Base-by-base conservation (phyloP, 2,797 vertebrate species). In the Aeoliscus strigatus region DNA sequence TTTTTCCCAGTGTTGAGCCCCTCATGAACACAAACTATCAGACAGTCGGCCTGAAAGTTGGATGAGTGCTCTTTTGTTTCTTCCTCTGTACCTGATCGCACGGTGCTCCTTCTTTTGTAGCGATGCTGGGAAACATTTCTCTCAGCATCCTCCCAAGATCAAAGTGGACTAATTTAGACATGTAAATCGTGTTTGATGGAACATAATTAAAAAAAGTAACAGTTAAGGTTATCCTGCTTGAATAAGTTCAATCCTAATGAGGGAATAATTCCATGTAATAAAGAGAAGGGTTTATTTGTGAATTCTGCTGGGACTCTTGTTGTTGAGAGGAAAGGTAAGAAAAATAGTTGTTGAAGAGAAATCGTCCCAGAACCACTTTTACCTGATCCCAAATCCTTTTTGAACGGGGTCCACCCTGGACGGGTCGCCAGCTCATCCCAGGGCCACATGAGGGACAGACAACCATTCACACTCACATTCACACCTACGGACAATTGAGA, bases 161-260 rank as follows among this genome's bases (percentile, higher is more conserved):
- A 84, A 84, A 82, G 80, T 70, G 55, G 63, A 69, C 70, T 61
- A 76, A 79, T 71, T 74, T 82, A 84, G 75, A 67, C 49, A 77
- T 65, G 73, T 69, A 81, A 84, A 82, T 60, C 79, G 13, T 75
- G 69, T 69, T 79, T 77, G 75, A 81, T 80, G 63, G 64, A 77
- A 73, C 51, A 48, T 80, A 73, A 77, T 80, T 79, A 75, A 80
- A 73, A 31, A 43, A 79, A 72, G 50, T 67, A 75, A 66, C 41
- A 38, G 73, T 73, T 77, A 76, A 79, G 80, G 80, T 80, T 82
- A 77, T 68, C 53, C 35, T 60, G 35, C 51, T 48, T 79, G 76
- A 77, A 82, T 84, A 84, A 75, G 70, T 82, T 84, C 77, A 82
- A 66, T 79, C 70, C 60, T 78, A 84, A 84, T 84, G 74, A 80